Base-by-base conservation (phyloP, 2,797 vertebrate species). In the Notamacropus eugenii region DNA sequence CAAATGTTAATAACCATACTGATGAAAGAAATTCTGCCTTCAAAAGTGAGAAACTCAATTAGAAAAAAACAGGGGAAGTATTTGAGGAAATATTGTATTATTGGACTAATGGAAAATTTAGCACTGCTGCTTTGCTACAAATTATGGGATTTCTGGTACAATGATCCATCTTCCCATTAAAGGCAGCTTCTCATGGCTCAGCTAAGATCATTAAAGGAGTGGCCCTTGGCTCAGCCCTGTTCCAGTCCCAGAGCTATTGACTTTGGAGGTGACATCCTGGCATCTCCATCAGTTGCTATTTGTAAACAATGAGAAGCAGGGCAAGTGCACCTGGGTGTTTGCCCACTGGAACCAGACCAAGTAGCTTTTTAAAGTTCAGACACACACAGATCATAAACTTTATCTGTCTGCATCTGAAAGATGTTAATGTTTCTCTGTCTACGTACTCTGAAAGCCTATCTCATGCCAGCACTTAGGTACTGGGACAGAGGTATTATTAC, bases 1-100 rank as follows among this genome's bases (percentile, higher is more conserved):
- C 82, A 97, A 97, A 98, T 96, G 94, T 93, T 97, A 98, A 97
- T 97, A 97, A 95, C 62, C 31, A 95, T 96, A 97, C 96, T 97
- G 96, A 97, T 97, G 96, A 98, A 98, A 97, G 96, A 97, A 97
- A 96, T 90, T 95, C 95, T 91, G 90, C 90, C 92, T 97, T 97
- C 93, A 94, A 97, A 97, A 97, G 94, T 97, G 40, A 96, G 94
- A 96, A 97, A 97, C 96, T 96, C 92, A 98, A 97, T 98, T 97
- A 97, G 58, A 14, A 87, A 94, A 93, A 90, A 92, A 96, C 55
- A n/a, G 55, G 27, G 3, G 93, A 97, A 95, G 82, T 95, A 94
- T 96, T 95, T 97, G 56, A 92, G 74, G 92, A 96, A 96, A 96
- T 96, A 87, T 54, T 90, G 22, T 90, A 67, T 93, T 28, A 95